A percentile compares a stretch with the other conserved stretches of the same genome.
phyloP scores from a whole-genome alignment of 2,888 invertebrate genomes.

The Eurytoma adleriae region DNA sequence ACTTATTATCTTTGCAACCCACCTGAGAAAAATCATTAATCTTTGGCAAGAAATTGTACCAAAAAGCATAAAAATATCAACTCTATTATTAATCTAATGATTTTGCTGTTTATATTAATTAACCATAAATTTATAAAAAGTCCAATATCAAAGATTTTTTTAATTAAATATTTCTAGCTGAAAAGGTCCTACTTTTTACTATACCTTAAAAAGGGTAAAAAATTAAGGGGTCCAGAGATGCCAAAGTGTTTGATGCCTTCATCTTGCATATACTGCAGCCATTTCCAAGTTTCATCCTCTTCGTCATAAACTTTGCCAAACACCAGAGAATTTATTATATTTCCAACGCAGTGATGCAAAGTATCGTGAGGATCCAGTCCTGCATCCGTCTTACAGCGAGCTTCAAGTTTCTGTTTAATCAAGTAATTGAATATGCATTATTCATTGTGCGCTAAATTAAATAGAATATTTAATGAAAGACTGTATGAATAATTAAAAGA shows the following conservation, averaged over 20 bases:
- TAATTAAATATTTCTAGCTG: constrained; percentile 1
- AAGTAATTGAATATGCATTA: too few species aligned
- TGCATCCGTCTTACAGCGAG: constrained; percentile 56
- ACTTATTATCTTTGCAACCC: too few species aligned
- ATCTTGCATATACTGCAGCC: constrained; percentile 87
- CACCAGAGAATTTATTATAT: constrained; percentile 86
- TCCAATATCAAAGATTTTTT: too few species aligned
- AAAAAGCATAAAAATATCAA: too few species aligned
- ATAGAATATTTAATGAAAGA: too few species aligned
- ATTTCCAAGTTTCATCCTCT: constrained; percentile 86
- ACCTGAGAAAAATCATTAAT: too few species aligned
- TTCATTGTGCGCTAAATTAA: too few species aligned
- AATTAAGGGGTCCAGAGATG: constrained; percentile 89
- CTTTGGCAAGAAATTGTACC: too few species aligned
- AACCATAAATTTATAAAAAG: too few species aligned
- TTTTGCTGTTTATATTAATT: too few species aligned
- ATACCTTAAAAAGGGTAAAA: constrained; percentile 88
- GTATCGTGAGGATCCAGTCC: constrained; percentile 78
- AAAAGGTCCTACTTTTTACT: constrained; percentile 2
- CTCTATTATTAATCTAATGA: too few species aligned
- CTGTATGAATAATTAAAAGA: too few species aligned
- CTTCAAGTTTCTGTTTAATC: constrained; percentile 64
- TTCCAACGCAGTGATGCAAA: constrained; percentile 85
- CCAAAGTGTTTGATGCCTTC: constrained; percentile 90
- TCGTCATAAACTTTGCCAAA: constrained; percentile 85